Evolutionary conservation across 2,888 invertebrate species (phyloP).

Genomic region (Creontiades dilutus): DNA sequence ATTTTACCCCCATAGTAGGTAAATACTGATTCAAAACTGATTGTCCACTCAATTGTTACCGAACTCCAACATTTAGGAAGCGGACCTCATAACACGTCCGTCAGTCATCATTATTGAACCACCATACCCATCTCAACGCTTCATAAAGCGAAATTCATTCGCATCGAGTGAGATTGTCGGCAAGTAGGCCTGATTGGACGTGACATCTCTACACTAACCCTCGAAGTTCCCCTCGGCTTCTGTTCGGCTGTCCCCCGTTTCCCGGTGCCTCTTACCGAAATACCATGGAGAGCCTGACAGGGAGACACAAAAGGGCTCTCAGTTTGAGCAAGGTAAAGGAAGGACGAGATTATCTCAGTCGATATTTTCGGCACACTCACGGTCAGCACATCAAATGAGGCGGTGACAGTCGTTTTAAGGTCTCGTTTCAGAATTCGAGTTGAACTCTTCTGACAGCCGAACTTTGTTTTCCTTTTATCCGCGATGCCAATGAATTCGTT

Average conservation of each 20-base stretch:
- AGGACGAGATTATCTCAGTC: neutral
- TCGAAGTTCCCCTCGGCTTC: neutral
- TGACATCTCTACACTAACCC: too few relatives aligned
- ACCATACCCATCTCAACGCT: neutral
- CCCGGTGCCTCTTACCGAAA: neutral
- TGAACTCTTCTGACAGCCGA: neutral
- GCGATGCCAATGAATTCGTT: neutral
- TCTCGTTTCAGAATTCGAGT: neutral
- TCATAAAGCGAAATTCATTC: neutral
- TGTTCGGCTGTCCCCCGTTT: neutral
- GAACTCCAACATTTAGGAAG: too few relatives aligned
- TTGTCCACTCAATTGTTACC: too few relatives aligned
- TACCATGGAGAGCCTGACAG: neutral
- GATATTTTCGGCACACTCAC: neutral
- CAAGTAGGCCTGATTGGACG: too few relatives aligned
- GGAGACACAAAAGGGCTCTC: neutral
- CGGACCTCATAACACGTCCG: too few relatives aligned
- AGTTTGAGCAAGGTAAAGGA: slow-evolving; percentile 2
- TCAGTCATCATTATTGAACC: neutral
- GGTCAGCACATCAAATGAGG: neutral
- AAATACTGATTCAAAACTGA: too few relatives aligned
- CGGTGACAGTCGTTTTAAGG: neutral
- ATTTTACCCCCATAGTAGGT: too few relatives aligned
- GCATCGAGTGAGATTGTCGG: neutral
- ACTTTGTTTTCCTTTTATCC: slow-evolving; percentile 23